A percentile compares a stretch with the other conserved stretches of the same genome.
These are phyloP conservation scores for Nomada ruficornis DNA, from an alignment of 2,888 invertebrate species.

Conservation along the genomic window DNA sequence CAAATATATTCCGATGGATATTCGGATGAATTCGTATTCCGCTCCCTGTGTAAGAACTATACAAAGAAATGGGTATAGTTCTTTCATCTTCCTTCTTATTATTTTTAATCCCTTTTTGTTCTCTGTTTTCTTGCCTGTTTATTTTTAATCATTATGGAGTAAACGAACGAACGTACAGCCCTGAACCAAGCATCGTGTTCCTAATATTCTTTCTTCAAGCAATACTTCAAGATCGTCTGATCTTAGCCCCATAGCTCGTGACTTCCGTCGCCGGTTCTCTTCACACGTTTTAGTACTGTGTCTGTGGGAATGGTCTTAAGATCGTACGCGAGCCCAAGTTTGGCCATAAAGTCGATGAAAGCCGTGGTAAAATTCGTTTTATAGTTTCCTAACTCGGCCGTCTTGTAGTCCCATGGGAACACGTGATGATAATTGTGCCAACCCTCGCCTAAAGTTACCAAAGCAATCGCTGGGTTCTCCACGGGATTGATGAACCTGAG, in stretches of 20 bases:
- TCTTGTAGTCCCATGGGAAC: constrained; percentile 97
- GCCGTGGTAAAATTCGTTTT: constrained; percentile 85
- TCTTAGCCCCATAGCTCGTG: constrained; percentile 90
- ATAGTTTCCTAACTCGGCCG: constrained; percentile 91
- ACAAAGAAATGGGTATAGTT: constrained; percentile 10
- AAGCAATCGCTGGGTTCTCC: constrained; percentile 90
- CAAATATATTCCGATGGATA: too few species aligned
- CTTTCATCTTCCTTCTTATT: not conserved
- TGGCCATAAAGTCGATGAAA: constrained; percentile 89
- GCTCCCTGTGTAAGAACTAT: too few species aligned
- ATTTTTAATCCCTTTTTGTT: not conserved
- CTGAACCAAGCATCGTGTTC: not conserved
- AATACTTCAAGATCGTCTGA: constrained; percentile 49
- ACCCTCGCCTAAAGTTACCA: constrained; percentile 92
- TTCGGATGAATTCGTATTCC: too few species aligned
- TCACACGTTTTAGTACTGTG: constrained; percentile 89
- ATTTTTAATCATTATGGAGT: not conserved
- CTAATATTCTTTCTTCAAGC: constrained; percentile 31
- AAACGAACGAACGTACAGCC: constrained; percentile 10
- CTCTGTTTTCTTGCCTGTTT: not conserved
- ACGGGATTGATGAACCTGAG: constrained; percentile 90
- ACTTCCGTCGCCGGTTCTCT: constrained; percentile 90
- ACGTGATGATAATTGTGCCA: constrained; percentile 98
- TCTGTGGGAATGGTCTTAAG: constrained; percentile 91
- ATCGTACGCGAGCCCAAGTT: constrained; percentile 95